Conservation (phyloP, 2,888 invertebrate species). For the Himalopsyche japonica region DNA sequence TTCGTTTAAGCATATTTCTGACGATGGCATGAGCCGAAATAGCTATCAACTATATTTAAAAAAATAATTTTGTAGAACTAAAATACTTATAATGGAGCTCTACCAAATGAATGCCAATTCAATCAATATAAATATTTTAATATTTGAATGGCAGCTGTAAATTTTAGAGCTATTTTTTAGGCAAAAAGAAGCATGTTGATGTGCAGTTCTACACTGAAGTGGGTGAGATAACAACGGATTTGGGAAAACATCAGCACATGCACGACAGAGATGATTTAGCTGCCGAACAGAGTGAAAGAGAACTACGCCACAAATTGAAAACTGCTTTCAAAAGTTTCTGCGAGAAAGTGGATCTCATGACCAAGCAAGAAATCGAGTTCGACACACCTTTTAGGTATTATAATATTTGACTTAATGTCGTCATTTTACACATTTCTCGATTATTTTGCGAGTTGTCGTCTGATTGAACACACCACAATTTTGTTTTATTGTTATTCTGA, state of each 20-base stretch:
- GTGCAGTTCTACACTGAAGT: conserved; percentile 99
- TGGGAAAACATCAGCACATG: conserved; percentile 99
- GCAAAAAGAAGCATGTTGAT: conserved; percentile 96
- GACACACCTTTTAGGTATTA: conserved; percentile 87
- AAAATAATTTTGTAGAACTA: too few species aligned
- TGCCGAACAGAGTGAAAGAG: conserved; percentile 97
- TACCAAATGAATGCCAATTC: too few species aligned
- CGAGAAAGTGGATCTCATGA: conserved; percentile 93
- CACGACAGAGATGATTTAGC: conserved; percentile 98
- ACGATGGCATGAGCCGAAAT: too few species aligned
- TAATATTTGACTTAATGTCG: too few species aligned
- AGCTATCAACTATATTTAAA: too few species aligned
- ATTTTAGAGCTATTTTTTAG: conserved; percentile 43
- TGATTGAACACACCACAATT: too few species aligned
- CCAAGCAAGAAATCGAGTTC: conserved; percentile 96
- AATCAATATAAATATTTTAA: too few species aligned
- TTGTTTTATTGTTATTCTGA: neutral
- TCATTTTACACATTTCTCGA: too few species aligned
- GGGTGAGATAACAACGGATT: conserved; percentile 98
- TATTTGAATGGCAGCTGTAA: too few species aligned
- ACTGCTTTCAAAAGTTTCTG: conserved; percentile 98
- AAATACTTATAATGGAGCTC: too few species aligned
- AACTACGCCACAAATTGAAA: conserved; percentile 93
- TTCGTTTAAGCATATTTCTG: too few species aligned
- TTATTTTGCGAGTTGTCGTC: too few species aligned